Conservation (phyloP, 2,113 vertebrate genomes). For the Miniopterus natalensis region DNA sequence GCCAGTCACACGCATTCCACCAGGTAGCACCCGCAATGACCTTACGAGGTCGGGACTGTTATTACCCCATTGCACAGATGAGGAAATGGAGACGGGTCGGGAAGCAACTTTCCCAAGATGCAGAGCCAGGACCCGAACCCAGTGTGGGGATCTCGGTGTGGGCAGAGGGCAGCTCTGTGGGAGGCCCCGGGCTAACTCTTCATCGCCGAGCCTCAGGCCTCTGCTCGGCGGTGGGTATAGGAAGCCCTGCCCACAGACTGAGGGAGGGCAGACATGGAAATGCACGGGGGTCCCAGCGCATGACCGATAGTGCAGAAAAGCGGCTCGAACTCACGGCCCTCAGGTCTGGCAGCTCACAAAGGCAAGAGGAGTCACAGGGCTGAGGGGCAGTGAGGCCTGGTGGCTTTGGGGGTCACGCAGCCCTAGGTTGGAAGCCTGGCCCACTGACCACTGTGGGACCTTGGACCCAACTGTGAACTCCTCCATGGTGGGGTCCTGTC, state of each 20-base stretch:
- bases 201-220: background rate
- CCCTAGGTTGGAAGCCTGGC: background rate
- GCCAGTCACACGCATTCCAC: fast-evolving
- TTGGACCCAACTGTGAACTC: background rate
- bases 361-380: background rate
- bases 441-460: background rate
- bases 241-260: background rate
- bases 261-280: background rate
- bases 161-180: background rate
- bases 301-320: background rate
- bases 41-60: too few species aligned
- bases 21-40: background rate
- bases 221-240: fast-evolving
- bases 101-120: background rate
- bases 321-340: background rate
- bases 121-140: background rate
- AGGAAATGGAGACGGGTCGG: background rate
- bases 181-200: background rate
- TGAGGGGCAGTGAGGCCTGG: background rate
- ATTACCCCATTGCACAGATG: background rate
- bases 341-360: background rate
- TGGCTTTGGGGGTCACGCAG: background rate
- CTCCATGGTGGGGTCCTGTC: background rate
- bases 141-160: background rate
- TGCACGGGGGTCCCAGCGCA: fast-evolving